A percentile compares a stretch with the other conserved stretches of the same genome.
These are phyloP conservation scores for Vulpes vulpes DNA, from an alignment of 2,113 vertebrate genomes.

Conservation along the genomic window DNA sequence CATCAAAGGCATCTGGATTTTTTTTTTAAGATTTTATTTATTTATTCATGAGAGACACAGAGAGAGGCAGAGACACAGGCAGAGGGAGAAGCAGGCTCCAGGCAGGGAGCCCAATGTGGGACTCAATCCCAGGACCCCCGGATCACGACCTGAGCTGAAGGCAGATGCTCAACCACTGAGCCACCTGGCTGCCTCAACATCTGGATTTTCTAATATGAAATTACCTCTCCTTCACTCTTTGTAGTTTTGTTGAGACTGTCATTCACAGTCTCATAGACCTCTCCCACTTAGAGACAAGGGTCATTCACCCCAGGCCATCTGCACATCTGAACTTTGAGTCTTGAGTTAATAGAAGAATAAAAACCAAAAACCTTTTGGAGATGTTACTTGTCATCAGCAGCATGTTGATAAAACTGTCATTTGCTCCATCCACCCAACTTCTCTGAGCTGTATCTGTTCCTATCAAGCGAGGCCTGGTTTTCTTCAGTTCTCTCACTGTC, in stretches of 20 bases:
- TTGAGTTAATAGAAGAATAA: conserved; percentile 3
- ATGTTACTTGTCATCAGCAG: neutral
- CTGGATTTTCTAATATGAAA: neutral
- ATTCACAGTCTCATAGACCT: neutral
- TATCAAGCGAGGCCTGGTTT: neutral
- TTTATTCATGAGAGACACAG: no score
- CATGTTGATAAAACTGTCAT: neutral
- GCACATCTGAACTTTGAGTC: neutral
- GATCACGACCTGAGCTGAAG: no score
- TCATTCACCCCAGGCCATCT: neutral
- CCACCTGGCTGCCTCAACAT: no score
- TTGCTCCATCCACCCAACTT: neutral
- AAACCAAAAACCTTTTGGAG: neutral
- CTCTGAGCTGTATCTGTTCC: neutral
- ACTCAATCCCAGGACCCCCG: no score
- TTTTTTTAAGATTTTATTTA: neutral
- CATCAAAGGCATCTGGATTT: neutral
- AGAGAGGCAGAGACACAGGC: no score
- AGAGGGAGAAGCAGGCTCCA: no score
- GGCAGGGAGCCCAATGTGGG: no score
- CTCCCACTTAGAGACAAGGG: neutral
- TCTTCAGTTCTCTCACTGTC: neutral
- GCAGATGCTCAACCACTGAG: no score
- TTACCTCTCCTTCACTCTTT: neutral
- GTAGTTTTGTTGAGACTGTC: neutral